These are phyloP conservation scores for Natrix natrix DNA, from an alignment of 2,797 vertebrate species.

Conservation along the genomic window DNA sequence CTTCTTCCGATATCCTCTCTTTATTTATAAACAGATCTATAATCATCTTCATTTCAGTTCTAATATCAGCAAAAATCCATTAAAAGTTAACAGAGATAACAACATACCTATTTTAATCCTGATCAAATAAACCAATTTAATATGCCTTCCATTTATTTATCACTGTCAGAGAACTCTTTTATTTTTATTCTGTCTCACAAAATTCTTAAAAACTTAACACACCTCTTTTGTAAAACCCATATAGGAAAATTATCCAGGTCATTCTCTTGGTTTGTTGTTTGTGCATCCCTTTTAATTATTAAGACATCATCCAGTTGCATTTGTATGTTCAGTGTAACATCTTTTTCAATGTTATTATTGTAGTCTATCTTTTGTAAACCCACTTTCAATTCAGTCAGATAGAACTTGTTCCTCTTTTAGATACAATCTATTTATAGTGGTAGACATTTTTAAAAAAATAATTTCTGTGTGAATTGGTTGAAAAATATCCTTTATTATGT, in stretches of 20 bases:
- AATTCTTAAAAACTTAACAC: background rate
- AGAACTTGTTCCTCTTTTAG: background rate
- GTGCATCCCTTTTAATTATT: background rate
- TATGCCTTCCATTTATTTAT: background rate
- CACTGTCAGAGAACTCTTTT: background rate
- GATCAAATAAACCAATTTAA: background rate
- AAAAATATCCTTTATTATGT: background rate
- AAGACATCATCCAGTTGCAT: background rate
- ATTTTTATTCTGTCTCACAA: background rate
- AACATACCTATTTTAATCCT: background rate
- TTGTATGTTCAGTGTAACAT: background rate
- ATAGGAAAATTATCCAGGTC: background rate
- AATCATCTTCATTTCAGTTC: background rate
- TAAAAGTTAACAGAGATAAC: background rate
- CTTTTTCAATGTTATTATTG: background rate
- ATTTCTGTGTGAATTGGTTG: background rate
- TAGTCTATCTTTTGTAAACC: background rate
- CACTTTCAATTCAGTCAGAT: background rate
- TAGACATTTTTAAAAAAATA: background rate
- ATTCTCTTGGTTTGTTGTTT: background rate
- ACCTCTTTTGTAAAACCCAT: background rate
- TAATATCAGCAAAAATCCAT: background rate
- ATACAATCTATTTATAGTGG: background rate
- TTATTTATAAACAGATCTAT: background rate
- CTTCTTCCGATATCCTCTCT: background rate